Evolutionary conservation across 1,140 invertebrate species (phyloP), one percentile per base, ranked within the genome.

Genomic region (Zeugodacus cucurbitae): DNA sequence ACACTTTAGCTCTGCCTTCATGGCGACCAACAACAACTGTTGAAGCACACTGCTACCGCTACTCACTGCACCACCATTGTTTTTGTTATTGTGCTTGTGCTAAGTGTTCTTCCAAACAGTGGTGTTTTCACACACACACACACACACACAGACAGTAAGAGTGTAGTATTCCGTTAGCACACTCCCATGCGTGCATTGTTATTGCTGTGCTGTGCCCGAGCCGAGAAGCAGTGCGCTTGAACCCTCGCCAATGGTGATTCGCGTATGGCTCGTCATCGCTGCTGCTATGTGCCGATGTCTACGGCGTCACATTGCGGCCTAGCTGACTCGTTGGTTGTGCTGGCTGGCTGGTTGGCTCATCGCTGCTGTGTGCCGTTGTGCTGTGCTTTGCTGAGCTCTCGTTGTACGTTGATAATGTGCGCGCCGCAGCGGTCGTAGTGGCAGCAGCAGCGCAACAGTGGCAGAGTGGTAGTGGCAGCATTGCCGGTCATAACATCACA

Each of bases 101-200:
- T 34, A 4, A 70, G 58, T 3, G 1, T 11, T 26, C 74, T 48
- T 48, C n/a, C 74, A 82, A 82, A 22, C 74, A 82, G 74, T 82
- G 74, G 74, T 82, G 74, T 6, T 22, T 48, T 82, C 17, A 78
- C 70, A 78, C 37, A 78, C 70, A 44, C 67, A 7, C 22, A 26
- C 74, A 54, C 1, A 48, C 41, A 82, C 20, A n/a, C n/a, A n/a
- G n/a, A n/a, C n/a, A n/a, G n/a, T 11, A 5, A 8, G 29, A 7
- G 7, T 8, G 29, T 4, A 29, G 29, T 26, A 54, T 32, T 34
- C 22, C 86, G 90, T 82, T 74, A 22, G 90, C 91, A 91, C 90
- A 88, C 89, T 89, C 89, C 91, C 86, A 92, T 92, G 91, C 91
- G 91, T 91, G 91, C 48, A 82, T 82, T 82, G 74, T 82, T 82